phyloP scores from a whole-genome alignment of 2,113 vertebrate genomes.

The Raphicerus campestris region DNA sequence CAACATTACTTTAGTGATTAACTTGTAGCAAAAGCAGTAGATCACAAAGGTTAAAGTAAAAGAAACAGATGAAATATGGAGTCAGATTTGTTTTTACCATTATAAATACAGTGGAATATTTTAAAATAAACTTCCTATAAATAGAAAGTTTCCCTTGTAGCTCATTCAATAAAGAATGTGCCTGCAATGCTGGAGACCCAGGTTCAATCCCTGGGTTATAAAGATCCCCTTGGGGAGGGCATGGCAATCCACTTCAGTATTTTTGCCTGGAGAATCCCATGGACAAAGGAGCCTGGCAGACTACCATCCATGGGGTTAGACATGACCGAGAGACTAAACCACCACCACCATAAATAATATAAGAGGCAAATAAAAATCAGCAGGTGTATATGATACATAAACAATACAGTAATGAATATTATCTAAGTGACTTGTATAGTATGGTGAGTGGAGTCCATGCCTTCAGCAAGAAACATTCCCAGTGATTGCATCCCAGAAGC shows the following conservation, averaged over 20 bases:
- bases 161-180: not conserved
- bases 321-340: fast-evolving
- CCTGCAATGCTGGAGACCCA: not conserved
- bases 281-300: not conserved
- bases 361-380: not conserved
- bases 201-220: not conserved
- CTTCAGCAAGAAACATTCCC: not conserved
- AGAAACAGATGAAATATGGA: not conserved
- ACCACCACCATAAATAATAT: not conserved
- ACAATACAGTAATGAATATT: not conserved
- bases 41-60: not conserved
- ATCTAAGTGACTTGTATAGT: not conserved
- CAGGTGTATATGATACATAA: not conserved
- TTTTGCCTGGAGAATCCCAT: not conserved
- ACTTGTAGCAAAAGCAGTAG: not conserved
- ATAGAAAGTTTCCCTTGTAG: not conserved
- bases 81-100: not conserved
- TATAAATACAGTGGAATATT: not conserved
- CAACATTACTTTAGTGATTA: not conserved
- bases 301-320: not conserved
- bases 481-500: not conserved
- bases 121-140: not conserved
- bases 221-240: not conserved
- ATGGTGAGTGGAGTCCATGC: not conserved
- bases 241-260: not conserved